Conservation (phyloP, 1,140 invertebrate genomes). For the Thaumetopoea pityocampa region DNA sequence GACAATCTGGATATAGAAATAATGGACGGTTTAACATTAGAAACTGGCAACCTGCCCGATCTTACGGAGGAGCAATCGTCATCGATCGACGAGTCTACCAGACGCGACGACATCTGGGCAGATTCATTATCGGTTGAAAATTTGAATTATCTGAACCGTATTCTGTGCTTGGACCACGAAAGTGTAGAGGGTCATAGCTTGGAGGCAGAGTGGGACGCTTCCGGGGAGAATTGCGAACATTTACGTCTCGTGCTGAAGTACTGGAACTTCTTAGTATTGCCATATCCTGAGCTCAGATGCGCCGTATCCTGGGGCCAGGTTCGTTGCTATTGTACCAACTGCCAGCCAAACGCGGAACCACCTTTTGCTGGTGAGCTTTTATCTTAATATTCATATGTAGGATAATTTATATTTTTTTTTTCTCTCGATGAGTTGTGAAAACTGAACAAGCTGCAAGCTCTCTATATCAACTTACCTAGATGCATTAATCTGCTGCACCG, state of each 20-base stretch:
- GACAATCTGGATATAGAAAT: slow-evolving; percentile 56
- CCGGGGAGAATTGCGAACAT: slow-evolving; percentile 44
- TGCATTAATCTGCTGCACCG: too few species aligned
- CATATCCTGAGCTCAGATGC: slow-evolving; percentile 44
- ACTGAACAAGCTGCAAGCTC: too few species aligned
- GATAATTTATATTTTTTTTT: too few species aligned
- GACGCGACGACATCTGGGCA: slow-evolving; percentile 43
- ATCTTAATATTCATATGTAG: neutral
- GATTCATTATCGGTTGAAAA: slow-evolving; percentile 39
- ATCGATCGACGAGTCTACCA: slow-evolving; percentile 48
- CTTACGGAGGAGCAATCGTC: slow-evolving; percentile 54
- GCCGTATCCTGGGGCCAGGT: slow-evolving; percentile 52
- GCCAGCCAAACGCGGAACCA: slow-evolving; percentile 37
- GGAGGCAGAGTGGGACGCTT: slow-evolving; percentile 50
- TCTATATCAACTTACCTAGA: too few species aligned
- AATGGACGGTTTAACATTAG: slow-evolving; percentile 49
- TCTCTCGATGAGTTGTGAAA: too few species aligned
- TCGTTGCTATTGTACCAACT: slow-evolving; percentile 46
- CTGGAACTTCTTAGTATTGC: slow-evolving; percentile 44
- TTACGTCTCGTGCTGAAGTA: slow-evolving; percentile 49
- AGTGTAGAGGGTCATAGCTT: slow-evolving; percentile 34
- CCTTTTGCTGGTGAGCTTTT: slow-evolving; percentile 39
- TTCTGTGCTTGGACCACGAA: slow-evolving; percentile 45
- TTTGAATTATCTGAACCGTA: slow-evolving; percentile 45
- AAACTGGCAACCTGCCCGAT: slow-evolving; percentile 50